phyloP scores from a whole-genome alignment of 2,888 invertebrate genomes.

The Agrochola lota region DNA sequence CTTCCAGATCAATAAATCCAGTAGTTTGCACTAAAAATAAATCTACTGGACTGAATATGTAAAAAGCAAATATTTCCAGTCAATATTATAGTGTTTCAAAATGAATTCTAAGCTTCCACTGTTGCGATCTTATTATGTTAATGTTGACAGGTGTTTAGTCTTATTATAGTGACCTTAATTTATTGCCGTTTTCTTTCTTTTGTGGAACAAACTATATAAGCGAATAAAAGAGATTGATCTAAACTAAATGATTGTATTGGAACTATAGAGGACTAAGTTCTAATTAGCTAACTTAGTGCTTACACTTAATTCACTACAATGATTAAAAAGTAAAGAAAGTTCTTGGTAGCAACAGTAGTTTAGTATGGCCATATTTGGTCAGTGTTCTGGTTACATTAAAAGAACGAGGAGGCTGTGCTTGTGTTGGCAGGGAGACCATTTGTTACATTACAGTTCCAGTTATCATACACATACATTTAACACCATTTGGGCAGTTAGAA shows the following conservation, averaged over 20 bases:
- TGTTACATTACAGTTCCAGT: slow-evolving; percentile 9
- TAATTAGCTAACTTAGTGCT: slow-evolving; percentile 9
- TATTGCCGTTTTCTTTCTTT: neutral
- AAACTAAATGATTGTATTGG: slow-evolving; percentile 7
- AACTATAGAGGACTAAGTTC: slow-evolving; percentile 22
- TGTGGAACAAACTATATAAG: neutral
- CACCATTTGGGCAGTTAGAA: slow-evolving; percentile 3
- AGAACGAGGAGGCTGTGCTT: slow-evolving; percentile 2
- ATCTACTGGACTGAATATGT: slow-evolving; percentile 13
- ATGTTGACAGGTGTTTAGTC: slow-evolving; percentile 6
- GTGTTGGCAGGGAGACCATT: slow-evolving; percentile 10
- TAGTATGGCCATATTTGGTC: neutral
- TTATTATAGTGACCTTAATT: slow-evolving; percentile 5
- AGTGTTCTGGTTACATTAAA: neutral
- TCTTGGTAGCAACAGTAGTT: neutral
- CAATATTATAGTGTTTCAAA: neutral
- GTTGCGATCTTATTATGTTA: neutral
- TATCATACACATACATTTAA: slow-evolving; percentile 24
- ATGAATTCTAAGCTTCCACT: slow-evolving; percentile 12
- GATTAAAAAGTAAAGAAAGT: slow-evolving; percentile 4
- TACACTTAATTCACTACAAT: slow-evolving; percentile 13
- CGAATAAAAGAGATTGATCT: slow-evolving; percentile 7
- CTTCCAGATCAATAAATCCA: slow-evolving; percentile 27
- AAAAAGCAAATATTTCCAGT: neutral
- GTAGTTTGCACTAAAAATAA: slow-evolving; percentile 20